Conservation (phyloP, 2,888 invertebrate species). For the Isoperla grammatica region DNA sequence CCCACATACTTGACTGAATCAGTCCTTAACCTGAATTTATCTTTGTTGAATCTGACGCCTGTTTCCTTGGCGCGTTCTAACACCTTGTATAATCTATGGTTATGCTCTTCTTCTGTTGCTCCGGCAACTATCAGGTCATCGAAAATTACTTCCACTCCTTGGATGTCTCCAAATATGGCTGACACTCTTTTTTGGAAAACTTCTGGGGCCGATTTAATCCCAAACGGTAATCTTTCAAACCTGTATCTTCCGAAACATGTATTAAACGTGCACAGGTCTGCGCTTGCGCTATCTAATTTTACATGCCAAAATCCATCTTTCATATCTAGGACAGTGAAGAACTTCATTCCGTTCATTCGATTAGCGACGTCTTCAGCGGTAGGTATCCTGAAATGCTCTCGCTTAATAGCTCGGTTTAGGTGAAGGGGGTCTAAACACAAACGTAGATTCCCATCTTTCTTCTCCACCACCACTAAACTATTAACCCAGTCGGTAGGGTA, state of each 20-base stretch:
- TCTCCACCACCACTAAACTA: constrained; percentile 5
- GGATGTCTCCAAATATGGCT: constrained; percentile 38
- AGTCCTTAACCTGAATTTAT: background rate
- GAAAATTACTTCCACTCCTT: constrained; percentile 38
- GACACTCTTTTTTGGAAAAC: constrained; percentile 30
- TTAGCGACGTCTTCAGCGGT: too few species aligned
- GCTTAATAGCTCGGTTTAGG: background rate
- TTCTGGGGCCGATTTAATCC: constrained; percentile 7
- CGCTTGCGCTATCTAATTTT: constrained; percentile 20
- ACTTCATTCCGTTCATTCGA: background rate
- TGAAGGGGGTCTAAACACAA: background rate
- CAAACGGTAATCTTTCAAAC: constrained; percentile 25
- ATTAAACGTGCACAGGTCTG: constrained; percentile 24
- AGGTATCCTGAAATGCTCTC: background rate
- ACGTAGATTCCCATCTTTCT: background rate
- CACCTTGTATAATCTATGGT: constrained; percentile 17
- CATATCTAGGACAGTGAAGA: constrained; percentile 25
- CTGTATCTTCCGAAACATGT: constrained; percentile 25
- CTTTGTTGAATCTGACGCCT: constrained; percentile 34
- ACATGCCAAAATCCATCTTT: constrained; percentile 25
- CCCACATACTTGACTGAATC: too few species aligned
- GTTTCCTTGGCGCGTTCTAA: constrained; percentile 27
- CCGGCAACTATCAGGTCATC: constrained; percentile 38
- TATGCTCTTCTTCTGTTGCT: constrained; percentile 9
- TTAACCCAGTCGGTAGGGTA: constrained; percentile 1